Base-by-base conservation (phyloP, 1,140 invertebrate genomes). In the Delia radicum region DNA sequence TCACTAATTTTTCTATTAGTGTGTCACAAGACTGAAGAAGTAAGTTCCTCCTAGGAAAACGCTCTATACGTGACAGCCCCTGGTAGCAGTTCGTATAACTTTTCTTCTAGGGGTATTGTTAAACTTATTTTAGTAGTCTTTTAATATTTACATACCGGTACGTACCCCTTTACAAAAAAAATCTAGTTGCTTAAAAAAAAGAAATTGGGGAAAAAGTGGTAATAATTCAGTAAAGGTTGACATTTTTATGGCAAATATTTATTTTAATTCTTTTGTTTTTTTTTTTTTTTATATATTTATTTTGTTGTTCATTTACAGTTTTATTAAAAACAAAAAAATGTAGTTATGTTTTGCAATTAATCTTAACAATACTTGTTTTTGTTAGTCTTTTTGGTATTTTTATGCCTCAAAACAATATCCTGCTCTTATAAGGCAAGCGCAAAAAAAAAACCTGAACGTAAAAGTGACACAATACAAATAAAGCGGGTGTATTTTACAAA, bases 201-300 rank as follows among this genome's bases (percentile, higher is more conserved):
- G 5, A 8, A 21, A 10, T 24, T 55, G 48, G 6, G 3, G n/a
- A 42, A 42, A 42, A 15, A 42, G n/a, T n/a, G n/a, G n/a, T 15
- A 42, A 42, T 42, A 42, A 15, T 42, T 42, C n/a, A 42, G 37
- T 10, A 55, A 55, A 55, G 48, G 48, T 55, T 55, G 48, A 55
- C 48, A 55, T 55, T 55, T 55, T 55, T 55, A 55, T 55, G 48
- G 48, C 48, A 21, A 55, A 55, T 55, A 55, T 55, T 55, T 55
- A 55, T 55, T 55, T 55, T 55, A 55, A 21, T 55, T 55, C 18
- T 18, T 55, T 55, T 55, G 37, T 42, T 55, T 55, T 55, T 55
- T 15, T 24, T 55, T 55, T 55, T 55, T 8, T 12, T 48, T 48
- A 10, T 3, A 48, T 55, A 8, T 21, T 55, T 15, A 21, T 21